Base-by-base conservation (phyloP, 1,140 invertebrate genomes). In the Vollenhovia emeryi region DNA sequence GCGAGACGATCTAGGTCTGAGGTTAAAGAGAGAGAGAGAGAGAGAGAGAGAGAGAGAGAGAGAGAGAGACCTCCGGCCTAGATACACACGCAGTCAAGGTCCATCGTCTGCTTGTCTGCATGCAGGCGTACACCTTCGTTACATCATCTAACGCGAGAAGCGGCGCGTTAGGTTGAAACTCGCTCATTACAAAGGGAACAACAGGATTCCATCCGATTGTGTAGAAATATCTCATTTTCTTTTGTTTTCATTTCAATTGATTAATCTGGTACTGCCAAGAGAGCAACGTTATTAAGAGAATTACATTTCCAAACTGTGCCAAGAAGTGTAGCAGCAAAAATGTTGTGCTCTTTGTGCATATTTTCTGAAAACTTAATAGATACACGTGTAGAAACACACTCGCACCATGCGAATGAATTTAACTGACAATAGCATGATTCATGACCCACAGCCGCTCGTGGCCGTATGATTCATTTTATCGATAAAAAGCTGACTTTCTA, bases 1-100 rank as follows among this genome's bases (percentile, higher is more conserved):
- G 7, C 8, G 52, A 68, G 11, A 18, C 43, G 45, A 40, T 24
- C 60, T 79, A 66, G 45, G 33, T 24, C 48, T 68, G 45, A n/a
- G 36, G 13, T 64, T 59, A 66, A 52, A 62, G 52, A 57, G 30
- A 27, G n/a, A 48, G 27, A 45, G 21, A 43, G n/a, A n/a, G n/a
- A n/a, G n/a, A n/a, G n/a, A n/a, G n/a, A n/a, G n/a, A 62, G 43
- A 48, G 24, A 43, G 80, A 52, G 27, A 36, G 27, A 48, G 24
- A 48, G 50, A 36, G 40, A 40, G 36, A 50, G 66, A 30, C 71
- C 60, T 50, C 21, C 43, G 62, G 18, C 60, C 62, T 69, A 69
- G 69, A 82, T 87, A 55, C 45, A 55, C 45, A 82, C 45, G 59
- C 24, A 48, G 86, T 86, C 86, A 88, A 86, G 86, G 86, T 86